Evolutionary conservation across 2,797 vertebrate species (phyloP), one percentile per base, ranked within the genome.

Genomic region (Tragelaphus eurycerus): DNA sequence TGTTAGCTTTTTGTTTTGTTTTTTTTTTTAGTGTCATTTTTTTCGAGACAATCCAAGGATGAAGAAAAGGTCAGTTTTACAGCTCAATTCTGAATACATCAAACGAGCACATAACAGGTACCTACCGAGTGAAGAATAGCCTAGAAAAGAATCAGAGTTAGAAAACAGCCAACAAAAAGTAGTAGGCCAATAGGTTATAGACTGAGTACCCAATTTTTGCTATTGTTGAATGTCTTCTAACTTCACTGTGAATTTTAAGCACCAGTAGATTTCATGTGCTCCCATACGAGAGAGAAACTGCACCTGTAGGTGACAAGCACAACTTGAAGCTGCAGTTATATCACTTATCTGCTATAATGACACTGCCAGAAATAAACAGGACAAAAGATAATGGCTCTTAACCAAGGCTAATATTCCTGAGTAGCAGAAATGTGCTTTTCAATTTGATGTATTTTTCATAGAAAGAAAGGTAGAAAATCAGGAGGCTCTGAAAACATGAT

Each of bases 111-210:
- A 85, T 34, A 52, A 57, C 29, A 55, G 57, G 12, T 50, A 31
- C 55, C 76, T 95, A 52, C 83, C 31, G 81, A 94, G 86, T 90
- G 83, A 96, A 48, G 64, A 43, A 60, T 25, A 89, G 57, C 6
- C 31, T 46, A 67, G 79, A 89, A 89, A 92, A 82, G 38, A 94
- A 86, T 85, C 74, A 81, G 74, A 76, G n/a, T 96, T 46, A 34
- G 95, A 95, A 95, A 43, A 86, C 64, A 97, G 29, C 19, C 50
- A 89, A 86, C 48, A 78, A 34, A 95, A 95, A 67, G 5, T 11
- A 59, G 23, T 0, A 78, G 64, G 38, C 17, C 90, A 87, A 64
- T 10, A 90, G 89, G 48, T 74, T 55, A 67, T 62, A 94, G 59
- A 93, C 64, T n/a, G 16, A 85, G 23, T 43, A 23, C 12, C 21